Conservation (phyloP, 2,797 vertebrate genomes). For the Delichon dasypus region DNA sequence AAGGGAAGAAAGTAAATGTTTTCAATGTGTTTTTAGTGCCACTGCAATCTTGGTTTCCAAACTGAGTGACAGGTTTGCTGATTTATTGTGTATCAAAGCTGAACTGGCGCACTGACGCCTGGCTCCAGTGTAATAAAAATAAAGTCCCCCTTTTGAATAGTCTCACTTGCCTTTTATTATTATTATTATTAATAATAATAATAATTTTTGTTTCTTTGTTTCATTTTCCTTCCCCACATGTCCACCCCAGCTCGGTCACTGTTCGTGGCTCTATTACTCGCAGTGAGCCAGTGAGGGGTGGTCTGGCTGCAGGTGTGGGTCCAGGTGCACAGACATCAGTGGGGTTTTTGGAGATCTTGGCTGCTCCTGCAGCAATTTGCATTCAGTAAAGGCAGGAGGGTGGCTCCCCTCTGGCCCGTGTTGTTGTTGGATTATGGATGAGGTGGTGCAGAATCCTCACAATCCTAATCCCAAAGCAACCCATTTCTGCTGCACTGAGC, state of each 20-base stretch:
- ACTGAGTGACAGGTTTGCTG: constrained; percentile 84
- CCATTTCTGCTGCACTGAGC: rapidly evolving
- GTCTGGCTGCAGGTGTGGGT: not conserved
- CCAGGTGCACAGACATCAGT: rapidly evolving
- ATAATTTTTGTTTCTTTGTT: not conserved
- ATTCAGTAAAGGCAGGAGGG: rapidly evolving
- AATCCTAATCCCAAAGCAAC: rapidly evolving
- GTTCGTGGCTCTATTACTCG: rapidly evolving
- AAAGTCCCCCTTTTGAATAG: constrained; percentile 84
- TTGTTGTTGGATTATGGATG: not conserved
- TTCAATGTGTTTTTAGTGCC: constrained; percentile 90
- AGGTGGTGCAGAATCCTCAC: not conserved
- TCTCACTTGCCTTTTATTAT: not conserved
- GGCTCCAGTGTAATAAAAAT: constrained; percentile 92
- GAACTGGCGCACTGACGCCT: constrained; percentile 79
- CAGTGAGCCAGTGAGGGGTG: rapidly evolving
- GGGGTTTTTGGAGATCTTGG: rapidly evolving
- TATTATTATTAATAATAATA: no score
- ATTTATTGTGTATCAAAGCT: constrained; percentile 85
- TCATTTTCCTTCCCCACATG: rapidly evolving
- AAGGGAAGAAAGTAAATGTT: constrained; percentile 80
- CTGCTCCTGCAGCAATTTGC: not conserved
- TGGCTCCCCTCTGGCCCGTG: rapidly evolving
- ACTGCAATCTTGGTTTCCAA: constrained; percentile 85
- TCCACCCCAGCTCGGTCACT: not conserved